Evolutionary conservation across 2,888 invertebrate species (phyloP).

Genomic region (Acleris emargana): DNA sequence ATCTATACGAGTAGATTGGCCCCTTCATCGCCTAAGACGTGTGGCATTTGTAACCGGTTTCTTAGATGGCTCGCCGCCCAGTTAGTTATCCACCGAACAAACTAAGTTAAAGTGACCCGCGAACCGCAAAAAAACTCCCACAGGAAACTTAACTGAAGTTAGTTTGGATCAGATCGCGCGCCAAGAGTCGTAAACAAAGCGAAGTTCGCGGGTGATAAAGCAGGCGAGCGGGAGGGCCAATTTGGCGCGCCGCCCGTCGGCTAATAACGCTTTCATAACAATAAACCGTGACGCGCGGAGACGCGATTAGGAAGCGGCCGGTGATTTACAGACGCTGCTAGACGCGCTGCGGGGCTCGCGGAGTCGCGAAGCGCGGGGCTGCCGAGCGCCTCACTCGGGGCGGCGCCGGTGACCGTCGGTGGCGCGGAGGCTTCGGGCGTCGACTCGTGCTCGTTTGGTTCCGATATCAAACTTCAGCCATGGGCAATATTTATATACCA

Average conservation of each 20-base stretch:
- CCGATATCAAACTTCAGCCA: no score
- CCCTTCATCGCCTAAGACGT: no score
- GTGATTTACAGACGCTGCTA: constrained; percentile 6
- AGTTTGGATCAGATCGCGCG: constrained; percentile 15
- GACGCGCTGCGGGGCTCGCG: background rate
- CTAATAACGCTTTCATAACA: constrained; percentile 33
- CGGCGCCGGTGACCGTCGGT: no score
- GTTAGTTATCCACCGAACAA: no score
- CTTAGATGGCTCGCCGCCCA: no score
- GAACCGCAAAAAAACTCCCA: constrained; percentile 11
- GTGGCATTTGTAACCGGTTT: no score
- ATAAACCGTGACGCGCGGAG: constrained; percentile 16
- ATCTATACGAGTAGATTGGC: no score
- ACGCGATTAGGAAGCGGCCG: constrained; percentile 13
- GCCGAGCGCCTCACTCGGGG: no score
- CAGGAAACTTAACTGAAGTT: constrained; percentile 14
- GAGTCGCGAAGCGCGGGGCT: background rate
- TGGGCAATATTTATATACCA: no score
- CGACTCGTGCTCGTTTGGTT: no score
- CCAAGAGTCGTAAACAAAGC: constrained; percentile 33
- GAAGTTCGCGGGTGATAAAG: constrained; percentile 29
- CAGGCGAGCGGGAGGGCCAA: constrained; percentile 15
- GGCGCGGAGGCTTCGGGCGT: no score
- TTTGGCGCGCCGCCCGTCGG: constrained; percentile 30
- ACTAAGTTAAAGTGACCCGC: no score